Conservation (phyloP, 2,888 invertebrate species). For the Drosophila nr. perissopoda region DNA sequence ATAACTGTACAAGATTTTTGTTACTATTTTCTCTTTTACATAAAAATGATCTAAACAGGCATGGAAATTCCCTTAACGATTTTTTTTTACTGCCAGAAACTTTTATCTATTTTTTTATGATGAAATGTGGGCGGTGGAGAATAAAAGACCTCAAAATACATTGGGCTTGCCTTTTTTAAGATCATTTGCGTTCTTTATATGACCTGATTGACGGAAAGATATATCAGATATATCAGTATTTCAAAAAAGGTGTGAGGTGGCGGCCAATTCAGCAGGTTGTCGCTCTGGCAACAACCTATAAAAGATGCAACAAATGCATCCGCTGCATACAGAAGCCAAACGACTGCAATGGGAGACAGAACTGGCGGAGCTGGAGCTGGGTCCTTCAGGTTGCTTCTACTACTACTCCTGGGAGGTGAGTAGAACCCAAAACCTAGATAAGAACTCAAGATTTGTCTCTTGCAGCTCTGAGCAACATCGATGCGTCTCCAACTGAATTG, state of each 20-base stretch:
- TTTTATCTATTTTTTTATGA: conserved; percentile 1
- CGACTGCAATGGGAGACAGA: conserved; percentile 60
- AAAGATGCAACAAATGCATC: conserved; percentile 50
- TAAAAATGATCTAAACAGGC: background rate
- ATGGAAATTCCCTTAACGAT: background rate
- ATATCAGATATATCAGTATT: conserved; percentile 24
- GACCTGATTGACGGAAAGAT: conserved; percentile 53
- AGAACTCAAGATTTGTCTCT: background rate
- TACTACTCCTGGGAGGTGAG: conserved; percentile 48
- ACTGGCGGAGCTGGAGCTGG: conserved; percentile 3
- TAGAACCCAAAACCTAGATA: background rate
- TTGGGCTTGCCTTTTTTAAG: conserved; percentile 6
- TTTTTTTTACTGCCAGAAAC: background rate
- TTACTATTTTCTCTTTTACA: no score
- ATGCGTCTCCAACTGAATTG: conserved; percentile 24
- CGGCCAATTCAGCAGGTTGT: conserved; percentile 31
- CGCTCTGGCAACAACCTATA: conserved; percentile 39
- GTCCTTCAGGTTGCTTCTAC: conserved; percentile 6
- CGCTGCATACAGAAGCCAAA: conserved; percentile 46
- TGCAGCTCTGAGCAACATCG: background rate
- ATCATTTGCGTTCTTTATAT: conserved; percentile 37
- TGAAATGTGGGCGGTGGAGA: conserved; percentile 22
- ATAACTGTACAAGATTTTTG: background rate
- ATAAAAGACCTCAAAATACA: background rate
- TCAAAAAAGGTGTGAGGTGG: conserved; percentile 50